Evolutionary conservation across 2,797 vertebrate species (phyloP).

Genomic region (Cirrhinus mrigala): DNA sequence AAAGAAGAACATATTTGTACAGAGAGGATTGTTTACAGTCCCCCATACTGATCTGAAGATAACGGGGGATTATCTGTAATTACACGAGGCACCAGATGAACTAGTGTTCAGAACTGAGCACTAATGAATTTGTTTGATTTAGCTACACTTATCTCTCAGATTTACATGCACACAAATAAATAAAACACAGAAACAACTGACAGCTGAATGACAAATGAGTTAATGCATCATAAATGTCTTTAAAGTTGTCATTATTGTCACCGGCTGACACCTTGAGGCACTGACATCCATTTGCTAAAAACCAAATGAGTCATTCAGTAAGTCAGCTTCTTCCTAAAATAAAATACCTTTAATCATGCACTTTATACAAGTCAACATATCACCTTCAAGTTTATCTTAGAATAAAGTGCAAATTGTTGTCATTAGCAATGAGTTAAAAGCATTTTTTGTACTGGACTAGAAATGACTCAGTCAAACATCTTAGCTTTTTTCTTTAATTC

Average conservation of each 20-base stretch:
- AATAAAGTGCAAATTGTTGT: not conserved
- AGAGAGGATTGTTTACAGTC: slow-evolving; percentile 11
- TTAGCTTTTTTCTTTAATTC: not conserved
- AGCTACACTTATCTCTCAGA: slow-evolving; percentile 16
- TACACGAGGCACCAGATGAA: slow-evolving; percentile 47
- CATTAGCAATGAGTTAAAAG: slow-evolving; percentile 20
- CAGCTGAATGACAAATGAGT: slow-evolving; percentile 11
- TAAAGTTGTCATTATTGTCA: not conserved
- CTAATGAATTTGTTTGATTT: slow-evolving; percentile 14
- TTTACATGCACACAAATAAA: not conserved
- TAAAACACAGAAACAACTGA: not conserved
- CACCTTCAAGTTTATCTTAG: not conserved
- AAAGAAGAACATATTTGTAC: not conserved
- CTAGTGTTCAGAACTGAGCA: slow-evolving; percentile 2
- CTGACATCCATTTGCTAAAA: slow-evolving; percentile 5
- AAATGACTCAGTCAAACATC: not conserved
- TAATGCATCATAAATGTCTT: not conserved
- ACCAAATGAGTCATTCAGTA: not conserved
- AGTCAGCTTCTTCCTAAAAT: not conserved
- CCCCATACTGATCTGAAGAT: slow-evolving; percentile 27
- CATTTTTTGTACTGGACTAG: not conserved
- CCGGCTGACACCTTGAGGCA: not conserved
- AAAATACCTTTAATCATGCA: not conserved
- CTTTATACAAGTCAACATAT: not conserved
- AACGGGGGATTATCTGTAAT: slow-evolving; percentile 35